phyloP scores from a whole-genome alignment of 2,797 vertebrate species.

The Coilia nasus region DNA sequence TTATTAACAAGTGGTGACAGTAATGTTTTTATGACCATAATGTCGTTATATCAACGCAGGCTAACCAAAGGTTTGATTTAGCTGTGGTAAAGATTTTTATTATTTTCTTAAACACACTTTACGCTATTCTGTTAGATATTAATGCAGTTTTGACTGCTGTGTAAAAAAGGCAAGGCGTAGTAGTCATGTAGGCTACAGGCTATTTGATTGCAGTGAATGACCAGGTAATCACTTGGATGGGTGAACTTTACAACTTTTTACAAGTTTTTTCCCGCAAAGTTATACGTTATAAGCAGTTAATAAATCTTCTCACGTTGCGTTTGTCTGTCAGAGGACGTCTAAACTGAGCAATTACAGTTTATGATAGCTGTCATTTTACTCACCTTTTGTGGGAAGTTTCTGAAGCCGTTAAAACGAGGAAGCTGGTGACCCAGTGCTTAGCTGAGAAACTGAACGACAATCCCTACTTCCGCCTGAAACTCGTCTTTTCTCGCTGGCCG shows the following conservation, averaged over 20 bases:
- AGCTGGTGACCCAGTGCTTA: conserved; percentile 7
- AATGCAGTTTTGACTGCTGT: background rate
- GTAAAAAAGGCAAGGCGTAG: too few relatives aligned
- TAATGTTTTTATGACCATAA: background rate
- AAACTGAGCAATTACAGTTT: background rate
- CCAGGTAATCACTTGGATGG: conserved; percentile 13
- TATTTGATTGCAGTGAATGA: background rate
- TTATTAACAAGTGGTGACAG: background rate
- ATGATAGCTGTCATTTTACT: conserved; percentile 3
- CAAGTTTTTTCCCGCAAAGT: background rate
- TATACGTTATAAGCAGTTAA: background rate
- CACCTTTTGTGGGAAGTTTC: background rate
- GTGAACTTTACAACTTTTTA: background rate
- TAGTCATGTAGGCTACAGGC: background rate
- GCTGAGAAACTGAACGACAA: conserved; percentile 16
- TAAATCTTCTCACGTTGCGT: background rate
- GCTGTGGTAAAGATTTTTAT: background rate
- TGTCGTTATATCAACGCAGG: background rate
- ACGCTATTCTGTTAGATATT: background rate
- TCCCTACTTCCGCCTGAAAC: conserved; percentile 20
- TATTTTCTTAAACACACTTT: background rate
- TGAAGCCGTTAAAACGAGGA: conserved; percentile 33
- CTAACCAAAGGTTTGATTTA: background rate
- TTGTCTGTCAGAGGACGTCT: background rate
- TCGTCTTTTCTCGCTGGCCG: conserved; percentile 37